Conservation (phyloP, 2,113 vertebrate species). For the Dicerorhinus sumatrensis region DNA sequence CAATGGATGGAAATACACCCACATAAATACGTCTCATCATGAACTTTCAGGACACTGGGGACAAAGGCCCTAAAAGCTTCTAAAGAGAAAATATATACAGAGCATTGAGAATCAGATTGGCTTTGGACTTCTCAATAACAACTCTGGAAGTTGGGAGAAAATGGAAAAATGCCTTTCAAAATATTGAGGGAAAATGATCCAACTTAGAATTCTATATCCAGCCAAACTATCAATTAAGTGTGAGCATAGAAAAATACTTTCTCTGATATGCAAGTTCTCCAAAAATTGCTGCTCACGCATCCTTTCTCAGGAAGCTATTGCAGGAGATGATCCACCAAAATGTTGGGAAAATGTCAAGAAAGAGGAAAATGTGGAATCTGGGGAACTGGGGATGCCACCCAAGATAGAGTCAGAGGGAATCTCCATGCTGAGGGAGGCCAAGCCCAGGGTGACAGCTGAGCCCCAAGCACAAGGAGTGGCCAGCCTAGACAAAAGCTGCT, state of each 20-base stretch:
- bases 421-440: background rate
- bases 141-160: background rate
- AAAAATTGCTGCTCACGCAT: background rate
- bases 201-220: conserved; percentile 60
- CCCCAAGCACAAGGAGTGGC: background rate
- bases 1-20: background rate
- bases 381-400: background rate
- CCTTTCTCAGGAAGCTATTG: background rate
- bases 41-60: background rate
- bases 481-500: background rate
- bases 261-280: background rate
- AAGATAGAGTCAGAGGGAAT: background rate
- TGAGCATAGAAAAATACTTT: background rate
- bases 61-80: conserved; percentile 40
- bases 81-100: conserved; percentile 27
- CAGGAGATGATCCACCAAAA: background rate
- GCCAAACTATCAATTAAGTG: conserved; percentile 38
- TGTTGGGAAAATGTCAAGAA: conserved; percentile 29
- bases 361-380: background rate
- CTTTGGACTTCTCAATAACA: conserved; percentile 28
- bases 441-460: background rate
- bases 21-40: background rate
- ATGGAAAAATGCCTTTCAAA: conserved; percentile 22
- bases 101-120: background rate
- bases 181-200: conserved; percentile 33